Conservation (phyloP, 1,140 invertebrate genomes). For the Harlomillsia oculata region DNA sequence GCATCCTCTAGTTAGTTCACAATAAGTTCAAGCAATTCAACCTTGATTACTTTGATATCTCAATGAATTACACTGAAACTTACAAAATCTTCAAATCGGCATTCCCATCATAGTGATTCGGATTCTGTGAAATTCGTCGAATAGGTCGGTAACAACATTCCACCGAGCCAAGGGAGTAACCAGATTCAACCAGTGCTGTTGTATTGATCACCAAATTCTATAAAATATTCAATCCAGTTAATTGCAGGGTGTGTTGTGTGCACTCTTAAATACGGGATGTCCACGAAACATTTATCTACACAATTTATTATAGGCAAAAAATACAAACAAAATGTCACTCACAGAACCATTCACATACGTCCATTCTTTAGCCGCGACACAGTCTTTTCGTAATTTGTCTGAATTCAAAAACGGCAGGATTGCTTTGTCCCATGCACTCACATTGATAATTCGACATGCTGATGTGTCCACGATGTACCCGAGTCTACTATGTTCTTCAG, state of each 20-base stretch:
- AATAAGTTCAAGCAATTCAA: no score
- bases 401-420: constrained; percentile 16
- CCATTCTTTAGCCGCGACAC: constrained; percentile 10
- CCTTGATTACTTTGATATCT: no score
- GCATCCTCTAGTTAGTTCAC: no score
- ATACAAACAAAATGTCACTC: no score
- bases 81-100: constrained; percentile 17
- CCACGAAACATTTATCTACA: no score
- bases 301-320: no score
- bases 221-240: background rate
- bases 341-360: constrained; percentile 19
- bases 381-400: background rate
- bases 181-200: constrained; percentile 12
- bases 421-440: constrained; percentile 26
- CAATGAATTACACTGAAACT: no score
- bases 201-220: constrained; percentile 22
- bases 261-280: background rate
- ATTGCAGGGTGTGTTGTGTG: background rate
- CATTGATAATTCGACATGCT: constrained; percentile 25
- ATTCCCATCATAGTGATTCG: constrained; percentile 14
- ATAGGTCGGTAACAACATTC: constrained; percentile 21
- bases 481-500: constrained; percentile 15
- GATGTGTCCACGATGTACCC: constrained; percentile 22
- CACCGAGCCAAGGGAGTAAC: constrained; percentile 16
- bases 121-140: constrained; percentile 10